Evolutionary conservation across 2,797 vertebrate species (phyloP), one percentile per base, ranked within the genome.

Genomic region (Epinephelus malabaricus): DNA sequence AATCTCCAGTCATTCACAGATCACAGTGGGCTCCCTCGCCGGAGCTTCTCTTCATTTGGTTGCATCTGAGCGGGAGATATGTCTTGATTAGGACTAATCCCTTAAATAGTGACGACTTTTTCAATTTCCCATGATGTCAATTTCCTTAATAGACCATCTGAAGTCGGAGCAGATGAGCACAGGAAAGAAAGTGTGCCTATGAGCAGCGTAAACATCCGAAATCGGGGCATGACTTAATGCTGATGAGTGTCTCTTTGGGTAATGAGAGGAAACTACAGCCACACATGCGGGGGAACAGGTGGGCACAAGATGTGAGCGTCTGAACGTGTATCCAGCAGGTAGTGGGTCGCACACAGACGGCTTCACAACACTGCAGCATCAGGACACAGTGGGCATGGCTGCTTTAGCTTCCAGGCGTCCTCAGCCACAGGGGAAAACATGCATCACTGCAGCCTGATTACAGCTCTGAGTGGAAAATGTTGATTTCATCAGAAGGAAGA

Each of bases 241-340:
- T 30, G 27, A 27, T 71, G 55, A 71, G 34, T 38, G 56, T 27
- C 6, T 68, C 38, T 23, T 17, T 40, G 15, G 30, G 67, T 54
- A 60, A 65, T 73, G 13, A 54, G 46, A 46, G 56, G 3, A 30
- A 69, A 76, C 30, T 43, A 60, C 55, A 19, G 54, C 45, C 27
- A 30, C 46, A 51, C 45, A 61, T 40, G 13, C 59, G 30, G n/a
- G 6, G 40, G 23, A 30, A 81, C 84, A 89, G 85, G 66, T 86
- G 76, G 73, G 67, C 56, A 58, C 74, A 84, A 82, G 60, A 79
- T 85, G 84, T 46, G 49, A 40, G 43, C 50, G 9, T 50, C 38
- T 62, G 46, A 45, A 50, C 55, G 73, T 78, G 49, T 21, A 72
- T 66, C 12, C 2, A 21, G 25, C 27, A 58, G 66, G 45, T 34